These are phyloP conservation scores for Trididemnum miniatum DNA, from an alignment of 23 tunicate genomes.

Conservation along the genomic window DNA sequence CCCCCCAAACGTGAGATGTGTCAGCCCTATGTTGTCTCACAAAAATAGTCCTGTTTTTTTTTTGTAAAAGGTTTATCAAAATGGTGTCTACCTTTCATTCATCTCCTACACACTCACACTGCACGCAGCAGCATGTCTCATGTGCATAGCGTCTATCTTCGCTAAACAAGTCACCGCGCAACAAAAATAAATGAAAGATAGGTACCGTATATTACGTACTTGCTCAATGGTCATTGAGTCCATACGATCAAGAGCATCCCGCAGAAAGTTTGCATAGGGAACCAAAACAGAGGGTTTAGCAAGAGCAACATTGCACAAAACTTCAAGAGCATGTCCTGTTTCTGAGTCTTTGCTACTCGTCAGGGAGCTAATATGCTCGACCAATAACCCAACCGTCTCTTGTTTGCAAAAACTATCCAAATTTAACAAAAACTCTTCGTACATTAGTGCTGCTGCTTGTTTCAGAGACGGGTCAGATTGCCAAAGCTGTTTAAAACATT, in stretches of 20 bases:
- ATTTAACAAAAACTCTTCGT: slow-evolving; percentile 40
- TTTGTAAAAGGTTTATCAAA: no score
- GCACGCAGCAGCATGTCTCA: no score
- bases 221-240: slow-evolving; percentile 61
- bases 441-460: slow-evolving; percentile 44
- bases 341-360: slow-evolving; percentile 45
- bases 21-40: no score
- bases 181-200: no score
- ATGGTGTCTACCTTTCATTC: no score
- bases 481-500: slow-evolving; percentile 49
- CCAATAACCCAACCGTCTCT: slow-evolving; percentile 57
- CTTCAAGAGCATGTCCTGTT: slow-evolving; percentile 62
- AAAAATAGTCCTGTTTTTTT: no score
- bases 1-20: no score
- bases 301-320: slow-evolving; percentile 35
- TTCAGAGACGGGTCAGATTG: slow-evolving; percentile 31
- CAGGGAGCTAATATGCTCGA: slow-evolving; percentile 53
- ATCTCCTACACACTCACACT: no score
- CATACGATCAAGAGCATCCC: slow-evolving; percentile 65
- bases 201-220: slow-evolving; percentile 16
- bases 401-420: slow-evolving; percentile 63
- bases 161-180: no score
- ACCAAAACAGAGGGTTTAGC: slow-evolving; percentile 28
- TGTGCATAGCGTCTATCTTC: no score
- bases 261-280: slow-evolving; percentile 46